Evolutionary conservation across 2,113 vertebrate genomes (phyloP).

Genomic region (Carettochelys insculpta): DNA sequence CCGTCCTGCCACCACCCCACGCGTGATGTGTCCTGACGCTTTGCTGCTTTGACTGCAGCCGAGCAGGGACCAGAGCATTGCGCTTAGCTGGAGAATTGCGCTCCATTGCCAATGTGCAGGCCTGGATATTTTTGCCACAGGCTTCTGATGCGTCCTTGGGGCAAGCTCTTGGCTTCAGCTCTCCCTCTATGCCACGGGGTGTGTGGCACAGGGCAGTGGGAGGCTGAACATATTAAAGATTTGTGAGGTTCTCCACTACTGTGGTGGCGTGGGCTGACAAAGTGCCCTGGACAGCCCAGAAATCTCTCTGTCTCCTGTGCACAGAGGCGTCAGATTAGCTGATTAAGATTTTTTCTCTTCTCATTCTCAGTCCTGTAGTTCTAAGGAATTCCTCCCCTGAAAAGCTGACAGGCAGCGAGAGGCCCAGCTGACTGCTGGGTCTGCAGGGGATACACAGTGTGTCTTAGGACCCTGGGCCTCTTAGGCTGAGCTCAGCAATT

Average conservation of each 20-base stretch:
- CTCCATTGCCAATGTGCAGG: not conserved
- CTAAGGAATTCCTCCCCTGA: not conserved
- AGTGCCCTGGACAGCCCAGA: not conserved
- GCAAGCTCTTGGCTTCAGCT: not conserved
- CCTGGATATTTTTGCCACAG: not conserved
- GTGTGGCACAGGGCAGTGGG: no score
- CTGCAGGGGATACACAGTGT: not conserved
- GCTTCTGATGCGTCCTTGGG: not conserved
- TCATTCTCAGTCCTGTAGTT: not conserved
- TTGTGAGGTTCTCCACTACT: not conserved
- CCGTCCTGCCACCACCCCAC: not conserved
- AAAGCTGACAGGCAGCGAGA: not conserved
- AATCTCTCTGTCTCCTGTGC: not conserved
- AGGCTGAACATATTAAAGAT: not conserved
- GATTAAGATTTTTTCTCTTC: not conserved
- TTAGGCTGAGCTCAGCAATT: not conserved
- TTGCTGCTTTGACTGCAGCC: not conserved
- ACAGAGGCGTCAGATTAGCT: not conserved
- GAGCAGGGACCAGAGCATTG: not conserved
- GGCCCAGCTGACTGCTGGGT: not conserved
- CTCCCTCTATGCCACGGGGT: not conserved
- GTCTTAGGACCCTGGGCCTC: not conserved
- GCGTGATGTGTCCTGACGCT: not conserved
- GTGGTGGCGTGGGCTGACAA: no score
- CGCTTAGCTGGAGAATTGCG: not conserved